Evolutionary conservation across 2,797 vertebrate genomes (phyloP).

Genomic region (Pygocentrus nattereri): DNA sequence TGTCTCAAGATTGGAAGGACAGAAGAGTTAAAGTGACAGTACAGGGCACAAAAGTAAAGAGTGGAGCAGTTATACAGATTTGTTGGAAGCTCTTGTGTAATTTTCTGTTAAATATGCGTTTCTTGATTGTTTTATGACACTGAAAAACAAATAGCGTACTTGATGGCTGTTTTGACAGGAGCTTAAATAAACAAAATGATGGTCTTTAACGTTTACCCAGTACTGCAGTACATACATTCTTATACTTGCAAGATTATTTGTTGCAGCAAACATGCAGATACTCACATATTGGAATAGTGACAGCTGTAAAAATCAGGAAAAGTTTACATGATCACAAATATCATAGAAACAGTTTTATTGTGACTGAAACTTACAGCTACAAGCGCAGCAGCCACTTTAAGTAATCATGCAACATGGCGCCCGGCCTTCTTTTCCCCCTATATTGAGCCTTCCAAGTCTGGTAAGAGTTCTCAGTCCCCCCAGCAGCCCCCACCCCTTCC

Average conservation of each 20-base stretch:
- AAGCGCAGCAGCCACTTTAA: constrained; percentile 31
- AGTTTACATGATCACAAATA: constrained; percentile 43
- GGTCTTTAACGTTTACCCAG: no score
- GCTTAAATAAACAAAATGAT: no score
- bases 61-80: no score
- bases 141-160: no score
- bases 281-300: not conserved
- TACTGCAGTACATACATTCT: no score
- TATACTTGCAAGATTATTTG: not conserved
- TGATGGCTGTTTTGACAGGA: no score
- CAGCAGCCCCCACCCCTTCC: not conserved
- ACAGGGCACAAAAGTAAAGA: no score
- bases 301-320: constrained; percentile 11
- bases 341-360: constrained; percentile 32
- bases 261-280: not conserved
- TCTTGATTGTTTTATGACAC: no score
- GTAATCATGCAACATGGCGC: constrained; percentile 53
- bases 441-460: constrained; percentile 40
- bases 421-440: constrained; percentile 28
- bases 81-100: no score
- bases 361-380: constrained; percentile 27
- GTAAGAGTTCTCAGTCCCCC: constrained; percentile 36
- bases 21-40: no score
- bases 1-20: no score
- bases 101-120: no score